Percentiles rank a stretch among this genome's conserved stretches.
phyloP scores from a whole-genome alignment of 2,888 invertebrate species.

The Nomada lathburiana region DNA sequence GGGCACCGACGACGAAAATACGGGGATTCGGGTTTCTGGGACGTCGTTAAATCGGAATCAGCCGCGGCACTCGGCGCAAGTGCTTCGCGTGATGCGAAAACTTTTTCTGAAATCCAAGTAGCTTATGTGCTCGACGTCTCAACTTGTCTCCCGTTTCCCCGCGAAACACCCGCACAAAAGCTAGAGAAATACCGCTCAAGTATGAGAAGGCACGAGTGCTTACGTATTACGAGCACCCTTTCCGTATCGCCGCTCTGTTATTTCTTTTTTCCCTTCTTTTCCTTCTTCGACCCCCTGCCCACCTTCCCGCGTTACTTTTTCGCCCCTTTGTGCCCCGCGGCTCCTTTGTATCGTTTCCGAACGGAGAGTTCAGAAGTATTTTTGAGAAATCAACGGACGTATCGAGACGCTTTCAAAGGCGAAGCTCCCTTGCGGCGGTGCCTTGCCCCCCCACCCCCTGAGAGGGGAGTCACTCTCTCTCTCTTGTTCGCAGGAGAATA shows the following conservation, averaged over 20 bases:
- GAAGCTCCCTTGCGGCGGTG: not conserved
- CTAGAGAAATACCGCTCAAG: conserved; percentile 23
- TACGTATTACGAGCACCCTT: conserved; percentile 24
- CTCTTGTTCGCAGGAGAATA: conserved; percentile 1
- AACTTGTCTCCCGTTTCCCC: conserved; percentile 44
- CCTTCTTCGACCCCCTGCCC: not conserved
- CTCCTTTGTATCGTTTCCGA: not conserved
- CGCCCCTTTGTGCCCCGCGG: not conserved
- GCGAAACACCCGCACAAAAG: conserved; percentile 25
- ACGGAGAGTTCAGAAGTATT: conserved; percentile 24
- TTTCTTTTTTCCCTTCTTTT: not conserved
- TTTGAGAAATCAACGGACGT: conserved; percentile 21
- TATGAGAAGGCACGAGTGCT: conserved; percentile 20
- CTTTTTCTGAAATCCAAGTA: conserved; percentile 59
- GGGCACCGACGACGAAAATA: conserved; percentile 22
- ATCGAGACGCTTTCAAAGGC: conserved; percentile 20
- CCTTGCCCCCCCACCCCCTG: not conserved
- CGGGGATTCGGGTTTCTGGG: conserved; percentile 8
- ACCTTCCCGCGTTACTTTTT: not conserved
- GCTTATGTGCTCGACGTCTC: conserved; percentile 62
- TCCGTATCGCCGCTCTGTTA: too few species aligned
- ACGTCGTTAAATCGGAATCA: conserved; percentile 47
- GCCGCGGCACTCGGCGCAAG: conserved; percentile 19
- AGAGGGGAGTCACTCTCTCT: not conserved
- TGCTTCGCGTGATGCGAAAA: conserved; percentile 51